A percentile compares a stretch with the other conserved stretches of the same genome.
Evolutionary conservation across 92 coral and sea anemone species (phyloP).

Genomic region (Isaurus tuberculatus): DNA sequence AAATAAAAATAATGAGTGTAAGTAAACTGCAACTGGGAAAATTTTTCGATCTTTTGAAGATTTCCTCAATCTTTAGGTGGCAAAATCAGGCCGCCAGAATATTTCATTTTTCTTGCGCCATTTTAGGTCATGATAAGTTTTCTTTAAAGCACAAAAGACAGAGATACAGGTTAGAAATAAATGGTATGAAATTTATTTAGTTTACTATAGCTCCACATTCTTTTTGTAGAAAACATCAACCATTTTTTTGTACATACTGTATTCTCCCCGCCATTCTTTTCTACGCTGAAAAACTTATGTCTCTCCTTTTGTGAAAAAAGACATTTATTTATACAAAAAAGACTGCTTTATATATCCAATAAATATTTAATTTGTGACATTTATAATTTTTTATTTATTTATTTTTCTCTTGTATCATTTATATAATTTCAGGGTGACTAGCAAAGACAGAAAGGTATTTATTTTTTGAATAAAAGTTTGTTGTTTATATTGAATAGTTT

Average conservation of each 20-base stretch:
- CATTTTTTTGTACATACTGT: too few relatives aligned
- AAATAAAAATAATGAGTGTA: not conserved
- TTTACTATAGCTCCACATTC: too few relatives aligned
- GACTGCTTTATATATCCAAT: too few relatives aligned
- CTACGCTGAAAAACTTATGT: too few relatives aligned
- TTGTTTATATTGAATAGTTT: not conserved
- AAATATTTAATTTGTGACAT: too few relatives aligned
- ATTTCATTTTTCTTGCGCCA: not conserved
- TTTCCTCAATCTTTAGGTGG: not conserved
- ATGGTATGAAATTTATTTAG: too few relatives aligned
- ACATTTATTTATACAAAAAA: too few relatives aligned
- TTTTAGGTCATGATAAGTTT: conserved; percentile 14
- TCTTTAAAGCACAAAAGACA: conserved; percentile 17
- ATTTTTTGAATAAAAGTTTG: not conserved
- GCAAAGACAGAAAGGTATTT: conserved; percentile 15
- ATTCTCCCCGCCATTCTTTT: too few relatives aligned
- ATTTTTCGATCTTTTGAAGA: not conserved
- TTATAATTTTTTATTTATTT: not conserved
- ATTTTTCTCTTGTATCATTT: not conserved
- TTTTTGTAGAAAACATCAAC: too few relatives aligned
- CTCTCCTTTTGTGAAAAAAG: too few relatives aligned
- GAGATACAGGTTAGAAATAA: conserved; percentile 18
- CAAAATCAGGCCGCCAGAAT: not conserved
- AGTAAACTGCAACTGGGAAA: not conserved
- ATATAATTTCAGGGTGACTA: not conserved